Base-by-base conservation (phyloP, 2,113 vertebrate genomes). In the Misgurnus mizolepis region DNA sequence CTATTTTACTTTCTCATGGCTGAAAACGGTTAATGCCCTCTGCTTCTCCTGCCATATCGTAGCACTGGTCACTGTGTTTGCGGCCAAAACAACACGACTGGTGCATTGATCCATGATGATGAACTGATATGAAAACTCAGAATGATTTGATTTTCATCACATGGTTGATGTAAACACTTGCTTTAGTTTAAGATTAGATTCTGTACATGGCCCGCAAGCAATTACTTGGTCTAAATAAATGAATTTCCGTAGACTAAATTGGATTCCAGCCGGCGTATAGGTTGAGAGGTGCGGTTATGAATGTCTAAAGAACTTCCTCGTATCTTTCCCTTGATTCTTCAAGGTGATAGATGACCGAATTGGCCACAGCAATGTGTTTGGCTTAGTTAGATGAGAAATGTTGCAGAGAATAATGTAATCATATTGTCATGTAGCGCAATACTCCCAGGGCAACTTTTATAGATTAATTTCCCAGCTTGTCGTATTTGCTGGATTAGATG, bases 131-230 rank as follows among this genome's bases (percentile, higher is more conserved):
- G 27, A 34, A 62, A 85, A 76, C 67, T 39, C 65, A 41, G 69
- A 87, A 78, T 83, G 68, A 83, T 82, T 88, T 82, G 18, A 67
- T 80, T 73, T 80, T 79, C 70, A 79, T 76, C 17, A 79, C n/a
- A 39, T 34, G 67, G 17, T 5, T 70, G 78, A 80, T 67, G 17
- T 39, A 70, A 66, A 78, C 43, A 17, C 66, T 58, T 50, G 18
- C 49, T 82, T 72, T 41, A 1, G 34, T 17, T 9, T 5, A 4
- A 69, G 76, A 82, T 82, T 79, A 77, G 15, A 81, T 76, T 67
- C 17, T 14, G 61, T 62, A 53, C 45, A 7, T 6, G 27, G 27
- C 12, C 34, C 39, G 60, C 34, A 43, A 43, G 60, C 27, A 72
- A 60, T 40, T 70, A 47, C 67, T 40, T 11, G 17, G 22, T 41